Evolutionary conservation across 2,113 vertebrate species (phyloP), one percentile per base, ranked within the genome.

Genomic region (Saimiri boliviensis): DNA sequence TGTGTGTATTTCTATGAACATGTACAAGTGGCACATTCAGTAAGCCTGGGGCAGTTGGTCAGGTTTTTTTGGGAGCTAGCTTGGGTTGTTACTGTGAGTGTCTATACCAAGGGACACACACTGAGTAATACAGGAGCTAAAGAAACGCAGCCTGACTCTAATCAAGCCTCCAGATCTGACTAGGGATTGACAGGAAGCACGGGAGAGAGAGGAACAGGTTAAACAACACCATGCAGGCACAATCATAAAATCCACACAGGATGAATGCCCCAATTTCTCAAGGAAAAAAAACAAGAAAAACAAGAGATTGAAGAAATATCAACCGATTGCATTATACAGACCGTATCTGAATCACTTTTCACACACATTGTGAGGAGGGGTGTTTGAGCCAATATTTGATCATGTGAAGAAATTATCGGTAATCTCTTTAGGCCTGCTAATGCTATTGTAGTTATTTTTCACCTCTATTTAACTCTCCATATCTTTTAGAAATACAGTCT

Each of bases 401-500:
- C 42, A 63, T 9, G 5, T 42, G 63, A 56, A 83, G 63, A 86
- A 81, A 88, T 13, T n/a, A 4, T 60, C 23, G 8, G 19, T 42
- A 27, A 45, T 21, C 83, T 94, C 63, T 73, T 63, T 32, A 56
- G 89, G 66, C 7, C 21, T 11, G 1, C 79, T 74, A 14, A 40
- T 14, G 4, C 16, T 40, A 16, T 3, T 9, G 27, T 23, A 40
- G 25, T 17, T 89, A n/a, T 66, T 58, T 86, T 85, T 63, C n/a
- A 77, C 81, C 56, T 60, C 32, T 37, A 19, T 32, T 10, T 56
- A 68, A 66, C 20, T 68, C 90, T 94, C 47, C 47, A n/a, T 45
- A 30, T 56, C 92, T 95, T 91, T 85, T 23, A 23, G 86, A 96
- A 49, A 93, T 83, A 56, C 42, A 68, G 76, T 37, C 73, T 82